Conservation (phyloP, 2,888 invertebrate genomes). For the Octonoba sinensis region DNA sequence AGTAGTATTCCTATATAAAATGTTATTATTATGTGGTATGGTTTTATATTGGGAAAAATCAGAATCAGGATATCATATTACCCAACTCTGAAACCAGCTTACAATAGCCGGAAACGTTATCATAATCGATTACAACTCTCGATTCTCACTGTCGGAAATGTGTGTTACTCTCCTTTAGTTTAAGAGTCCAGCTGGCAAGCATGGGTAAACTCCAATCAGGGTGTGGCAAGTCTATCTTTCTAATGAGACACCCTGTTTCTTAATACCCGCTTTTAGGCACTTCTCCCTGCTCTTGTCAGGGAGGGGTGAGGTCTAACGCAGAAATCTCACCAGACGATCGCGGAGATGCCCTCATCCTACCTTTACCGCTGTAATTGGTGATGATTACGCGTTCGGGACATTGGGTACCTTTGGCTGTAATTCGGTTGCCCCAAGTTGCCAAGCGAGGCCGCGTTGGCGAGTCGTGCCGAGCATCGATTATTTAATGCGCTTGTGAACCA, state of each 20-base stretch:
- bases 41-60: too few species aligned
- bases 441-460: neutral
- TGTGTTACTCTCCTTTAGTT: too few species aligned
- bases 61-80: too few species aligned
- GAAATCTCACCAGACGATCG: constrained; percentile 6
- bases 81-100: too few species aligned
- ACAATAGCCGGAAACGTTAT: too few species aligned
- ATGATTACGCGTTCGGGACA: constrained; percentile 18
- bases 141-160: too few species aligned
- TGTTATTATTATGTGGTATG: too few species aligned
- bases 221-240: constrained; percentile 9
- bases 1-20: too few species aligned
- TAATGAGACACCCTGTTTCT: constrained; percentile 11
- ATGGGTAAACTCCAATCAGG: neutral
- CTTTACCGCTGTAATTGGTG: constrained; percentile 21
- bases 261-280: neutral
- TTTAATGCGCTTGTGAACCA: constrained; percentile 6
- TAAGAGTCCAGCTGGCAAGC: constrained; percentile 2
- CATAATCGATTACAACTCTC: too few species aligned
- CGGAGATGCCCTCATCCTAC: neutral
- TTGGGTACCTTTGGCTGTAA: constrained; percentile 7
- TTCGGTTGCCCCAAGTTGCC: constrained; percentile 4
- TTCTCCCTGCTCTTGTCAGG: neutral
- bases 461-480: constrained; percentile 33
- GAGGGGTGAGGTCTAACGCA: neutral